These are phyloP conservation scores for Rhopalosiphum nymphaeae DNA, from an alignment of 2,888 invertebrate species.

Conservation along the genomic window DNA sequence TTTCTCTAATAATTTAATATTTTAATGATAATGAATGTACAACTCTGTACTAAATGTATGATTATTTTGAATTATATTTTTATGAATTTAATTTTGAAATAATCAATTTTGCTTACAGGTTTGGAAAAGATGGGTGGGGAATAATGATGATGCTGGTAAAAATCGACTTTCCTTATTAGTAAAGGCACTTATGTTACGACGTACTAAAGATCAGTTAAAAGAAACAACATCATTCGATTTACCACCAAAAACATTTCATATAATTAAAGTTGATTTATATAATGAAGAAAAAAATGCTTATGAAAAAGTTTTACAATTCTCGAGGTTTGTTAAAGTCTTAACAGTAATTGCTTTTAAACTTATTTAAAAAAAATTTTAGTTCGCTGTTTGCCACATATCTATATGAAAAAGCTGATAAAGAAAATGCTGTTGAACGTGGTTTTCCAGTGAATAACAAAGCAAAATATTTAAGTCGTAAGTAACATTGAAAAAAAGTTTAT, in stretches of 20 bases:
- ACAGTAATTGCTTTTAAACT: neutral
- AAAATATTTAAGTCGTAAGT: slow-evolving; percentile 34
- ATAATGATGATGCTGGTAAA: slow-evolving; percentile 82
- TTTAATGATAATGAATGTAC: neutral
- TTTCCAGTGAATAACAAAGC: slow-evolving; percentile 33
- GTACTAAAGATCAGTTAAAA: slow-evolving; percentile 87
- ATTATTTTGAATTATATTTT: neutral
- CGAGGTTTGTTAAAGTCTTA: slow-evolving; percentile 69
- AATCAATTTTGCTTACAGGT: slow-evolving; percentile 72
- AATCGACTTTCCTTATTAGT: slow-evolving; percentile 87
- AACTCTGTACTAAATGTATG: neutral
- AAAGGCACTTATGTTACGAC: slow-evolving; percentile 85
- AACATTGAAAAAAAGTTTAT: neutral
- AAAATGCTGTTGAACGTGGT: slow-evolving; percentile 69
- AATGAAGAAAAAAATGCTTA: slow-evolving; percentile 83
- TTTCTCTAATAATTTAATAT: neutral
- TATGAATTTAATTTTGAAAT: neutral
- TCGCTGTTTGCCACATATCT: slow-evolving; percentile 83
- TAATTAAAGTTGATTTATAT: slow-evolving; percentile 76
- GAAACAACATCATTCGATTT: slow-evolving; percentile 76
- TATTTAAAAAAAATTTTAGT: slow-evolving; percentile 72
- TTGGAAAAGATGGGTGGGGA: slow-evolving; percentile 94
- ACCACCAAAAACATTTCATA: slow-evolving; percentile 75
- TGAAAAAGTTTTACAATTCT: slow-evolving; percentile 75
- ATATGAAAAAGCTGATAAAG: slow-evolving; percentile 81